Percentiles rank a stretch among this genome's conserved stretches.
Evolutionary conservation across 2,797 vertebrate species (phyloP).

Genomic region (Silurus lanzhouensis): DNA sequence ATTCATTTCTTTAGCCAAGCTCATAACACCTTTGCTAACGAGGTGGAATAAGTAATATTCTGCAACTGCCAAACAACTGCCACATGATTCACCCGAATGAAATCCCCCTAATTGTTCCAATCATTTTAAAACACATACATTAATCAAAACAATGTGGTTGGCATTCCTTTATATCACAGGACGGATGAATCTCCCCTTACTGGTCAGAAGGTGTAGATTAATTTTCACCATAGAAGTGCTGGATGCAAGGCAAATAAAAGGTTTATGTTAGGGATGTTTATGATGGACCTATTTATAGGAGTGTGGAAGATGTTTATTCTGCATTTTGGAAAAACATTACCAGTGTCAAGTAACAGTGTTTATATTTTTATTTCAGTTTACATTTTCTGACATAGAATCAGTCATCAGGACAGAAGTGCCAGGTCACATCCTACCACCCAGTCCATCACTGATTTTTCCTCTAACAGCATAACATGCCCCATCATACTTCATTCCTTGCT

Average conservation of each 20-base stretch:
- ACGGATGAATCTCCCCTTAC: neutral
- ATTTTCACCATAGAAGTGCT: neutral
- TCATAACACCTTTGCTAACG: neutral
- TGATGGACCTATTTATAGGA: neutral
- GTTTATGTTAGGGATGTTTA: neutral
- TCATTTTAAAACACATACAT: neutral
- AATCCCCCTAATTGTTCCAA: neutral
- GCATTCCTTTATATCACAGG: neutral
- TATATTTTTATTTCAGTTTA: too few relatives aligned
- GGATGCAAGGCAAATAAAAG: neutral
- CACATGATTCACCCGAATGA: neutral
- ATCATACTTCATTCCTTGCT: constrained; percentile 4
- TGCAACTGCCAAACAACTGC: neutral
- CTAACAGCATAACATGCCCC: neutral
- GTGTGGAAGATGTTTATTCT: neutral
- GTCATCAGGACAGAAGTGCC: too few relatives aligned
- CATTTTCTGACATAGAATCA: too few relatives aligned
- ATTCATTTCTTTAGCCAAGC: neutral
- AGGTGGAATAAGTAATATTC: constrained; percentile 1
- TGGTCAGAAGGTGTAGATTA: constrained; percentile 4
- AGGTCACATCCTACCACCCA: neutral
- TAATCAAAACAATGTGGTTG: neutral
- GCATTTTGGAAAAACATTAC: neutral
- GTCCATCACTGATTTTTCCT: constrained; percentile 1
- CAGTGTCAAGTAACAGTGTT: too few relatives aligned